Conservation (phyloP, 2,888 invertebrate species). For the Acleris emargana region DNA sequence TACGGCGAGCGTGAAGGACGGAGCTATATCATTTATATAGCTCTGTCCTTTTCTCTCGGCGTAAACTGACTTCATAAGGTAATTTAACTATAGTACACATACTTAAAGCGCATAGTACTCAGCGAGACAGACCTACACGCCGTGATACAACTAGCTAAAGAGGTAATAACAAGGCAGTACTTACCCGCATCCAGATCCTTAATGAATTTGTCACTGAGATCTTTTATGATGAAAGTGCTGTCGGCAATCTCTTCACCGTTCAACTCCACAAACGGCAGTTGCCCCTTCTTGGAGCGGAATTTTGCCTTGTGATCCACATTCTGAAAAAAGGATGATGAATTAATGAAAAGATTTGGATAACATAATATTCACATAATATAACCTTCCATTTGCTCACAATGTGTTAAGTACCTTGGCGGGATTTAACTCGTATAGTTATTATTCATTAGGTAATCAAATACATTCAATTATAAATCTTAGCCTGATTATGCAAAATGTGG, state of each 20-base stretch:
- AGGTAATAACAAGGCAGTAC: constrained; percentile 40
- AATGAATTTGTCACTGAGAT: constrained; percentile 91
- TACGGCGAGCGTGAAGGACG: too few species aligned
- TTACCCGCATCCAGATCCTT: constrained; percentile 91
- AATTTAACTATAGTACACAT: constrained; percentile 25
- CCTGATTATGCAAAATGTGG: too few species aligned
- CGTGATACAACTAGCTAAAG: constrained; percentile 36
- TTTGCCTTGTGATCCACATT: constrained; percentile 97
- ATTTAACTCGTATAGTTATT: too few species aligned
- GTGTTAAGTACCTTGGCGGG: too few species aligned
- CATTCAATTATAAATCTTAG: too few species aligned
- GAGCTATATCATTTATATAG: too few species aligned
- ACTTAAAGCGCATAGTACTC: constrained; percentile 21
- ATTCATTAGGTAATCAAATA: too few species aligned
- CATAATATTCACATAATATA: too few species aligned
- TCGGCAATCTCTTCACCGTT: constrained; percentile 98
- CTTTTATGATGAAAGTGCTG: constrained; percentile 94
- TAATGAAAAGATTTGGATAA: too few species aligned
- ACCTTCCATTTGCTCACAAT: too few species aligned
- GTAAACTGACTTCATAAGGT: too few species aligned
- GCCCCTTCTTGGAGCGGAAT: constrained; percentile 96
- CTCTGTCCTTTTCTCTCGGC: too few species aligned
- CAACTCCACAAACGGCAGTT: constrained; percentile 96
- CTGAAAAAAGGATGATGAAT: constrained; percentile 84
- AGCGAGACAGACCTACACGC: constrained; percentile 11